These are phyloP conservation scores for Microplitis deprimator DNA, from an alignment of 2,888 invertebrate species.

Conservation along the genomic window DNA sequence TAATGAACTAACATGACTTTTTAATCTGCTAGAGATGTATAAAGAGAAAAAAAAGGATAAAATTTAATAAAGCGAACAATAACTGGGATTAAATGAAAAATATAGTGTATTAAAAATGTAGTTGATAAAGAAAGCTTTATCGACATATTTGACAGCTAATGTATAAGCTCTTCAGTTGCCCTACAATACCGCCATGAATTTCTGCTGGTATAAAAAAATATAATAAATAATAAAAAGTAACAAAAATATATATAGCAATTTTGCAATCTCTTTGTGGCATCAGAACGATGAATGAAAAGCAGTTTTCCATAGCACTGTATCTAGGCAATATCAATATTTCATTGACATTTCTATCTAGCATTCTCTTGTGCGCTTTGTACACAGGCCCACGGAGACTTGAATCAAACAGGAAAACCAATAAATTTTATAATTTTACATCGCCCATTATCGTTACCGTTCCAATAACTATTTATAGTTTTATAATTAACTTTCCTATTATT, in stretches of 20 bases:
- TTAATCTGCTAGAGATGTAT: not conserved
- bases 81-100: not conserved
- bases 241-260: constrained; percentile 57
- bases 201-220: not conserved
- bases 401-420: constrained; percentile 50
- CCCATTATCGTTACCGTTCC: not conserved
- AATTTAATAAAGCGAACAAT: not conserved
- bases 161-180: constrained; percentile 9
- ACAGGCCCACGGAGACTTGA: constrained; percentile 1
- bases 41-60: not conserved
- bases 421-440: constrained; percentile 38
- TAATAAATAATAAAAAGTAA: constrained; percentile 11
- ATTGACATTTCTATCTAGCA: constrained; percentile 43
- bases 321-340: constrained; percentile 56
- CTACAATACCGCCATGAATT: constrained; percentile 24
- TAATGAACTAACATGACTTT: not conserved
- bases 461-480: not conserved
- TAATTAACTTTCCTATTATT: not conserved
- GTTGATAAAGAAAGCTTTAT: constrained; percentile 13
- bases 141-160: constrained; percentile 31
- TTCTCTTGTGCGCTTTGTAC: not conserved
- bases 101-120: not conserved
- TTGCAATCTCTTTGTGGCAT: constrained; percentile 53
- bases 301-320: constrained; percentile 42
- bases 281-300: constrained; percentile 51